phyloP scores from a whole-genome alignment of 2,113 vertebrate species.

The Nibea coibor region DNA sequence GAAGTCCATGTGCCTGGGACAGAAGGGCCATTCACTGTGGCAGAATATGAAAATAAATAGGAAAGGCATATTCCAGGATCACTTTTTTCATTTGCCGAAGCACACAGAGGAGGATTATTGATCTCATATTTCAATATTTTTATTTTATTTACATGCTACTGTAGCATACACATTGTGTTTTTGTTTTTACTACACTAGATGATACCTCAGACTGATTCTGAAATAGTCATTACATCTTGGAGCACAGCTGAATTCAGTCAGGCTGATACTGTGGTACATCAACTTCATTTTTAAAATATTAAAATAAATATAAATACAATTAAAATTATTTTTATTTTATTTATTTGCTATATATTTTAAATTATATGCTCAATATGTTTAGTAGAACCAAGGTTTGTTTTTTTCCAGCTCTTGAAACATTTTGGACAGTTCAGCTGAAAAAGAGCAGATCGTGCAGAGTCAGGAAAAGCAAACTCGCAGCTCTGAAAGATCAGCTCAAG shows the following conservation, averaged over 20 bases:
- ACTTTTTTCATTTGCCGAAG: background rate
- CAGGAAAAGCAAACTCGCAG: no score
- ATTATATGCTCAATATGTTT: no score
- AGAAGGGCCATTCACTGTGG: slow-evolving; percentile 11
- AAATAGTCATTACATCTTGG: background rate
- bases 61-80: background rate
- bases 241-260: background rate
- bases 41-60: background rate
- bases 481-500: no score
- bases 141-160: background rate
- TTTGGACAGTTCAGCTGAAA: no score
- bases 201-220: slow-evolving; percentile 3
- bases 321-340: background rate
- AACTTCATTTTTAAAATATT: background rate
- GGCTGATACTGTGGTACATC: background rate
- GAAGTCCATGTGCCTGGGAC: slow-evolving; percentile 5
- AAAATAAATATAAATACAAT: no score
- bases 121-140: slow-evolving; percentile 3
- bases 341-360: no score
- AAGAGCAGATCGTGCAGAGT: no score
- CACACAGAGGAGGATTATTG: background rate
- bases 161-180: background rate
- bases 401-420: no score
- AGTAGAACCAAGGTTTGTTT: no score
- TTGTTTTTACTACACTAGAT: background rate